Conservation (phyloP, 1,140 invertebrate species). For the Whitmania pigra region DNA sequence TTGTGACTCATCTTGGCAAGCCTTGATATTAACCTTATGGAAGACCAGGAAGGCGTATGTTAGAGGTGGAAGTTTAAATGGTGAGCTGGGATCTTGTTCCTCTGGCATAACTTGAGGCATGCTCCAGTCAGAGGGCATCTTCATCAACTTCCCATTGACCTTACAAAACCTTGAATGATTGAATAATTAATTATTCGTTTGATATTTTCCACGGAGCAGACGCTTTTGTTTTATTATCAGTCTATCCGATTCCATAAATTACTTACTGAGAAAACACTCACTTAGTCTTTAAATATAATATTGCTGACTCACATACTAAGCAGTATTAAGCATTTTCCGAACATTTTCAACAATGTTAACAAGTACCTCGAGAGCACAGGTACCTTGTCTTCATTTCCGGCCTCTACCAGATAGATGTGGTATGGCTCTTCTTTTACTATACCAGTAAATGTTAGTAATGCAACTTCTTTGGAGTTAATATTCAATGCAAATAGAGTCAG, state of each 20-base stretch:
- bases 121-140: neutral
- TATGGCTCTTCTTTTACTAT: neutral
- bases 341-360: too few relatives aligned
- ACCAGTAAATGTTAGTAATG: neutral
- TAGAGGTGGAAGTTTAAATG: neutral
- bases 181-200: too few relatives aligned
- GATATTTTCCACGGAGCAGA: too few relatives aligned
- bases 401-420: neutral
- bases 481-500: neutral
- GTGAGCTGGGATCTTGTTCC: neutral
- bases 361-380: too few relatives aligned
- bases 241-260: too few relatives aligned
- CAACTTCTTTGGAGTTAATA: neutral
- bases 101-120: neutral
- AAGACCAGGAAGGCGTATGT: slow-evolving; percentile 3
- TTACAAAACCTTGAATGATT: neutral
- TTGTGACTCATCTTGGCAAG: neutral
- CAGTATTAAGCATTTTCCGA: too few relatives aligned
- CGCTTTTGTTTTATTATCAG: too few relatives aligned
- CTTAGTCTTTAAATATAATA: too few relatives aligned
- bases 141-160: neutral
- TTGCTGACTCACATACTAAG: too few relatives aligned
- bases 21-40: neutral
- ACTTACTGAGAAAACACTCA: too few relatives aligned
- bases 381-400: neutral